These are phyloP conservation scores for Aepyceros melampus DNA, from an alignment of 2,113 vertebrate genomes.

Conservation along the genomic window DNA sequence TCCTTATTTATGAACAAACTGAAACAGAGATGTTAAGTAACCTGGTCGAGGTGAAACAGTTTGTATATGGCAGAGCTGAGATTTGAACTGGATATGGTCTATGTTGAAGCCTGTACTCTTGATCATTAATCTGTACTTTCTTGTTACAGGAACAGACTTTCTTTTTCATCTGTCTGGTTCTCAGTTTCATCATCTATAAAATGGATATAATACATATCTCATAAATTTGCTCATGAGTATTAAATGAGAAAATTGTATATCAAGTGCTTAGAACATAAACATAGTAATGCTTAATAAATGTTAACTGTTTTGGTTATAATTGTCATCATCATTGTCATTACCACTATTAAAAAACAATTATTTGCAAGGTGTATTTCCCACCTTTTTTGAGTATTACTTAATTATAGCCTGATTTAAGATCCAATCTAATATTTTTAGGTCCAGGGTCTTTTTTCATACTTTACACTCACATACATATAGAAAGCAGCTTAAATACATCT, in stretches of 20 bases:
- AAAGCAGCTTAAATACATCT: neutral
- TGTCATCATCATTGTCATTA: neutral
- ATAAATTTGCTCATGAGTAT: neutral
- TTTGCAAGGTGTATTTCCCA: neutral
- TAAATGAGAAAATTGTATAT: neutral
- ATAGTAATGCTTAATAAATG: neutral
- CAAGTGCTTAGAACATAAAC: neutral
- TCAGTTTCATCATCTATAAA: neutral
- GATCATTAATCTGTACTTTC: neutral
- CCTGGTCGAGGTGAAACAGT: neutral
- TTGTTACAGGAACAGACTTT: neutral
- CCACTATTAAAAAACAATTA: neutral
- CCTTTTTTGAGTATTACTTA: neutral
- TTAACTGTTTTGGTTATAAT: neutral
- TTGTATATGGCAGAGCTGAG: neutral
- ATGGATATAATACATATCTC: neutral
- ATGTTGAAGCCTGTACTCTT: neutral
- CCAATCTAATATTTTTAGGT: slow-evolving; percentile 3
- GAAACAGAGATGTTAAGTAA: neutral
- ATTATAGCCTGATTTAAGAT: neutral
- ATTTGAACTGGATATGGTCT: neutral
- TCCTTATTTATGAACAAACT: neutral
- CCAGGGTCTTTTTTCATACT: neutral
- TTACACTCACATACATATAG: neutral
- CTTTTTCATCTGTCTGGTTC: neutral